Conservation (phyloP, 2,888 invertebrate genomes). For the Gymnocheta viridis region DNA sequence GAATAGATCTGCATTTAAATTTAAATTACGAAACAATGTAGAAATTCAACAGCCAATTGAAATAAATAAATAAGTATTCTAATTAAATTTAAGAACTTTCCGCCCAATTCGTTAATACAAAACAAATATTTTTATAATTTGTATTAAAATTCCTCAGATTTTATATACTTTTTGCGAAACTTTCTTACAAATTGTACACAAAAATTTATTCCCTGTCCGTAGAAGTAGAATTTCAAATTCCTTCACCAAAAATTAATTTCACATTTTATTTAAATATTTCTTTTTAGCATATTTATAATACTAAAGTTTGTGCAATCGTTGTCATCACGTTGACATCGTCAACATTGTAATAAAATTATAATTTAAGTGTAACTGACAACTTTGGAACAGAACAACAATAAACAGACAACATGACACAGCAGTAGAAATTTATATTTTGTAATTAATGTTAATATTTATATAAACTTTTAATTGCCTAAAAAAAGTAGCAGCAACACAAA, state of each 20-base stretch:
- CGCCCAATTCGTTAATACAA: too few species aligned
- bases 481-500: conserved; percentile 21
- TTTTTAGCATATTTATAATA: not conserved
- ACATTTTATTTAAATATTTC: not conserved
- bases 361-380: conserved; percentile 51
- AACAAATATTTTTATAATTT: too few species aligned
- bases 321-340: conserved; percentile 26
- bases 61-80: too few species aligned
- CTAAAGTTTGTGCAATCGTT: conserved; percentile 40
- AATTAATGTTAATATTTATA: conserved; percentile 61
- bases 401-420: conserved; percentile 45
- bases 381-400: conserved; percentile 15
- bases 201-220: too few species aligned
- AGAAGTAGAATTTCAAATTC: not conserved
- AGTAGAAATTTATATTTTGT: conserved; percentile 57
- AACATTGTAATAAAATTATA: conserved; percentile 59
- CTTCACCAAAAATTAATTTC: not conserved
- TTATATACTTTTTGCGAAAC: too few species aligned
- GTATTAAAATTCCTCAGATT: too few species aligned
- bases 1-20: too few species aligned
- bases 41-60: too few species aligned
- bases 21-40: too few species aligned
- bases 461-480: conserved; percentile 61
- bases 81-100: too few species aligned
- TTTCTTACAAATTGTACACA: too few species aligned